A percentile compares a stretch with the other conserved stretches of the same genome.
phyloP scores from a whole-genome alignment of 2,797 vertebrate genomes.

The Odontamblyopus lacepedii region DNA sequence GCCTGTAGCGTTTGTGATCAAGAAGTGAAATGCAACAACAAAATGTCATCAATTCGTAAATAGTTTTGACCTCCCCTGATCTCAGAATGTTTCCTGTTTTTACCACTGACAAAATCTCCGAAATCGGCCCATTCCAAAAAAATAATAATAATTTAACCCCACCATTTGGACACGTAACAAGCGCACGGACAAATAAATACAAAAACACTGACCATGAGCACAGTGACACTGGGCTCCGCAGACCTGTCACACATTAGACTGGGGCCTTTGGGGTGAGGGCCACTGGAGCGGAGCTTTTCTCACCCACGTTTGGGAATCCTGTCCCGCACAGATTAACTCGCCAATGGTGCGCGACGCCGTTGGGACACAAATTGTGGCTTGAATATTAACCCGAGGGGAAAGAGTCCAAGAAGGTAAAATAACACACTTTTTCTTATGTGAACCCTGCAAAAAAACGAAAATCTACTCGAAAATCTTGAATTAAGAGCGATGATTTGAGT shows the following conservation, averaged over 20 bases:
- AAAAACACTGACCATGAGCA: conserved; percentile 70
- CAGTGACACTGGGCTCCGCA: conserved; percentile 38
- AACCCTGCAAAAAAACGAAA: not conserved
- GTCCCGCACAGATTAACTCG: conserved; percentile 72
- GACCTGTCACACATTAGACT: conserved; percentile 47
- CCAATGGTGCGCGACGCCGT: conserved; percentile 59
- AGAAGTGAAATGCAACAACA: not conserved
- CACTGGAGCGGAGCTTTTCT: conserved; percentile 60
- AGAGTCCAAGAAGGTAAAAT: conserved; percentile 42
- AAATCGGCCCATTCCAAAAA: conserved; percentile 45
- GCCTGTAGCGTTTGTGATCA: not conserved
- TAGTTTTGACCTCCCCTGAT: not conserved
- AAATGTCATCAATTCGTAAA: too few species aligned
- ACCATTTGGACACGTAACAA: conserved; percentile 64
- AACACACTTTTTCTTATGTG: conserved; percentile 46
- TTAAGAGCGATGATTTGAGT: not conserved
- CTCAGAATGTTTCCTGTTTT: conserved; percentile 6
- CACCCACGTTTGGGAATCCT: conserved; percentile 55
- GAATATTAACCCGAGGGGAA: conserved; percentile 71
- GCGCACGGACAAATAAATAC: conserved; percentile 76
- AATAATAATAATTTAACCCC: conserved; percentile 54
- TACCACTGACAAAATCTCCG: conserved; percentile 2
- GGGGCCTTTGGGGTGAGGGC: conserved; percentile 50
- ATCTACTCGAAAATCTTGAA: not conserved
- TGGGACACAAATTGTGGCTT: conserved; percentile 61